Base-by-base conservation (phyloP, 2,888 invertebrate species). In the Pollenia griseotomentosa region DNA sequence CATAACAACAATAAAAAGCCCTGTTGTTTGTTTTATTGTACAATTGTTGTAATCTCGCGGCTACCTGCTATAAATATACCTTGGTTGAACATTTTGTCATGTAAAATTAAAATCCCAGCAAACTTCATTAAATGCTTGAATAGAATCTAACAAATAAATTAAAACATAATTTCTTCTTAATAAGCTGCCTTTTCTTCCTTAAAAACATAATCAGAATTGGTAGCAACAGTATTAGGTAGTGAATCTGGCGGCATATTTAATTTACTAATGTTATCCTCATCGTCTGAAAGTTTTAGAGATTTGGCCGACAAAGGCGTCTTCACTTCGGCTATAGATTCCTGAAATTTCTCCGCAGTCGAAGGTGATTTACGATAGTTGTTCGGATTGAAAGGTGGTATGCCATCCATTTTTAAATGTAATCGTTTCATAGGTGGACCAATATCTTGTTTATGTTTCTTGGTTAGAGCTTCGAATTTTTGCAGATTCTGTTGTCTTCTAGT, bases 311-410 rank as follows among this genome's bases (percentile, higher is more conserved):
- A 94, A 94, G 95, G 94, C 93, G 95, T 89, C 57, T 84, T 94
- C 86, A 90, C 42, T 42, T 81, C 12, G 79, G 77, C 63, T 65
- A 84, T 55, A 66, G 77, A 68, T 78, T 87, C 87, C n/a, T 84
- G 77, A 14, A 63, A 68, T 63, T 86, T 87, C 66, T 90, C 89
- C 2, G 89, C 91, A 91, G 94, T 77, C 40, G 93, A 95, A 94
- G 93, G 94, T 92, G 89, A 95, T 94, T 91, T 95, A 83, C 92
- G 92, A 94, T 91, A 95, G 94, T 91, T 95, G 94, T 92, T 93
- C 12, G 93, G 93, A 91, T 94, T 93, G 80, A 94, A 94, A 14
- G 94, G 94, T 40, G 94, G 94, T 89, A 94, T 93, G 77, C 91
- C 92, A 82, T 93, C 94, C 89, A 93, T 92, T 89, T 93, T 93